Evolutionary conservation across 2,113 vertebrate genomes (phyloP), one percentile per base, ranked within the genome.

Genomic region (Ellobius talpinus): DNA sequence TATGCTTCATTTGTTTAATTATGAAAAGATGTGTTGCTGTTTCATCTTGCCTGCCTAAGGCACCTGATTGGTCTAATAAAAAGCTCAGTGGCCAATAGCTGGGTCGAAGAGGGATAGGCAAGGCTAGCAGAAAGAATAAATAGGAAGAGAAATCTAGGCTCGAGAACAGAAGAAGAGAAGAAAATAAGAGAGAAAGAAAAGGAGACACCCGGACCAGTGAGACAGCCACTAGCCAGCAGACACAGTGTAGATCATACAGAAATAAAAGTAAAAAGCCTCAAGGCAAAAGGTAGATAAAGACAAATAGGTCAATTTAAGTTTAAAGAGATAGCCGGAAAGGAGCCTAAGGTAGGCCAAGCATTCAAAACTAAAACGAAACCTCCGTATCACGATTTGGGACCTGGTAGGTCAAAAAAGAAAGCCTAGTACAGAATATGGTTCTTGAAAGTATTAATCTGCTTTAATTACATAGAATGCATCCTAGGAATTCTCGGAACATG

Each of bases 381-480:
- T 72, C 68, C 17, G 2, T 39, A 19, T n/a, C 14, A n/a, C 39
- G 70, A 72, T n/a, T 72, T 72, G 70, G 36, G 70, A n/a, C 36
- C 36, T n/a, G 36, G 36, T 36, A n/a, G 36, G 70, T 7, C 70
- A 17, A n/a, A n/a, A 72, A 72, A 72, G 7, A 72, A 72, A 72
- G 36, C 70, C 17, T 39, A 16, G 3, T 72, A 72, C 36, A 73
- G 3, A 23, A 50, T 23, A 55, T 55, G 8, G 6, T 50, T 92
- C 13, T 89, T 87, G 7, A 13, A 96, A 87, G 36, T 76, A 0
- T 78, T 47, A 14, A 7, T 95, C 42, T 91, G n/a, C 11, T 87
- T 96, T 90, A 92, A 74, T 94, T 88, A 95, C 5, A 85, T 72
- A 95, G 91, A 86, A 89, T 90, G 7, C 11, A 92, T 26, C 5